Percentiles rank a stretch among this genome's conserved stretches.
These are phyloP conservation scores for Acyrthosiphon pisum DNA, from an alignment of 1,140 invertebrate species.

Conservation along the genomic window DNA sequence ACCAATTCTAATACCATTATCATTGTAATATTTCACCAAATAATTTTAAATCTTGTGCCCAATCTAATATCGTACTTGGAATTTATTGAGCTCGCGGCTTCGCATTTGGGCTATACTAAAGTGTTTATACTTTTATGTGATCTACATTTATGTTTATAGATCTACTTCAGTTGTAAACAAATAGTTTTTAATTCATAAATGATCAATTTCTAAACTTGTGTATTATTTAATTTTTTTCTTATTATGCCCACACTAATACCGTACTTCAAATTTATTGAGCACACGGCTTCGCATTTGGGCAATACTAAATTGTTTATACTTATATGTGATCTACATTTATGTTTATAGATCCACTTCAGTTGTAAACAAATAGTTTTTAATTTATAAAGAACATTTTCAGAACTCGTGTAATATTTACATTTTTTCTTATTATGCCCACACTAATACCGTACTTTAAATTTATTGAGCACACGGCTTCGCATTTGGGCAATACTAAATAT, in stretches of 20 bases:
- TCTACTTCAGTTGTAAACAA: neutral
- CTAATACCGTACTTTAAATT: constrained; percentile 38
- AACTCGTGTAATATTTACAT: neutral
- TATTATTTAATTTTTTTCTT: neutral
- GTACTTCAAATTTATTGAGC: constrained; percentile 40
- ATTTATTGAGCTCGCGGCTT: constrained; percentile 5
- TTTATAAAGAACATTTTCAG: neutral
- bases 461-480: constrained; percentile 15
- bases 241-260: constrained; percentile 19
- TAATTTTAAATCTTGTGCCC: no score
- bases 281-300: constrained; percentile 31
- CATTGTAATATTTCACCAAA: no score
- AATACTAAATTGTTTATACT: constrained; percentile 9
- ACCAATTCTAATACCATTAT: no score
- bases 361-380: neutral
- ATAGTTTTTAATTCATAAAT: neutral
- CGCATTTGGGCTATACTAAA: neutral
- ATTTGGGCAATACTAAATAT: neutral
- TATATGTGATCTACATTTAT: neutral
- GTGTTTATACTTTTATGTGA: neutral
- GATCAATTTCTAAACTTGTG: neutral
- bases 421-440: neutral
- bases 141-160: neutral
- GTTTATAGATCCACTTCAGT: neutral
- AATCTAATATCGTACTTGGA: constrained; percentile 36